A percentile compares a stretch with the other conserved stretches of the same genome.
Evolutionary conservation across 2,888 invertebrate genomes (phyloP).

Genomic region (Cephus spinipes): DNA sequence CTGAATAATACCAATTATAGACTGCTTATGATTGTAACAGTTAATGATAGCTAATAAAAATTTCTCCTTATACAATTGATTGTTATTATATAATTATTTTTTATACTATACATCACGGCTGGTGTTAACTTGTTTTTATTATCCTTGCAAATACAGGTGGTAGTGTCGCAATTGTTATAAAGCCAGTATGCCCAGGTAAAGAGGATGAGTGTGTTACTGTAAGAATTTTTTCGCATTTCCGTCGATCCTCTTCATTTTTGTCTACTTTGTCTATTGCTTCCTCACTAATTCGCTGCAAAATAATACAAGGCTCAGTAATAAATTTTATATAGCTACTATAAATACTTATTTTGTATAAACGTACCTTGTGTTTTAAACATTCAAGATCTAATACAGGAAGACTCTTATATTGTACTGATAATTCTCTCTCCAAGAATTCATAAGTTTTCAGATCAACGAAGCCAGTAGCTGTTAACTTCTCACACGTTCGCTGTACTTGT

Average conservation of each 20-base stretch:
- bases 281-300: constrained; percentile 39
- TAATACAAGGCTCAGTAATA: background rate
- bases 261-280: constrained; percentile 61
- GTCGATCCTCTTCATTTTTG: constrained; percentile 63
- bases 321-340: background rate
- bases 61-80: background rate
- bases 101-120: background rate
- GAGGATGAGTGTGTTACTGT: constrained; percentile 79
- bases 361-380: constrained; percentile 76
- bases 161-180: constrained; percentile 92
- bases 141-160: constrained; percentile 73
- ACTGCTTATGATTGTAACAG: background rate
- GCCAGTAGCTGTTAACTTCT: constrained; percentile 76
- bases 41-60: background rate
- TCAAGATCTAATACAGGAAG: constrained; percentile 78
- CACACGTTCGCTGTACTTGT: constrained; percentile 93
- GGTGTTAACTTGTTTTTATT: constrained; percentile 10
- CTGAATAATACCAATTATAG: background rate
- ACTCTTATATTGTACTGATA: constrained; percentile 76
- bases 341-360: constrained; percentile 18
- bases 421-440: constrained; percentile 87
- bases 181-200: constrained; percentile 96
- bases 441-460: constrained; percentile 89
- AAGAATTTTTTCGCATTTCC: constrained; percentile 71
- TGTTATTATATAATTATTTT: background rate